A percentile compares a stretch with the other conserved stretches of the same genome.
Conservation (phyloP, 2,113 vertebrate genomes). For the Oreotrochilus melanogaster region DNA sequence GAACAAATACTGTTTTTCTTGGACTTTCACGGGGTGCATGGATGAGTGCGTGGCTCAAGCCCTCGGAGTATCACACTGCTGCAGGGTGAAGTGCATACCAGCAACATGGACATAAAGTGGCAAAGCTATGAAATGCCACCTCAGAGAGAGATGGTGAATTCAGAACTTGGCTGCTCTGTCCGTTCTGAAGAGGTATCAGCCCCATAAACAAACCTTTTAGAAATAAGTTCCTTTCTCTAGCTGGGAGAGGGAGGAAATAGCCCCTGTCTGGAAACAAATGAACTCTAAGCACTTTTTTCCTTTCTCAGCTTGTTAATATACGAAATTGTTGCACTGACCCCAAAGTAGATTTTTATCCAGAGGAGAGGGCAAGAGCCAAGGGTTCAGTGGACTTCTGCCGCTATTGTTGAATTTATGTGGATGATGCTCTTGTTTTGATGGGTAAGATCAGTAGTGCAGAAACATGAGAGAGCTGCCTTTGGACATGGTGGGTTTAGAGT, state of each 20-base stretch:
- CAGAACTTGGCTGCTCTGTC: background rate
- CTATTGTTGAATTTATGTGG: background rate
- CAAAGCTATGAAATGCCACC: background rate
- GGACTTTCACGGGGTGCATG: background rate
- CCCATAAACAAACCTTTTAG: background rate
- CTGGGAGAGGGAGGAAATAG: background rate
- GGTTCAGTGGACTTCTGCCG: background rate
- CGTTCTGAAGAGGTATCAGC: background rate
- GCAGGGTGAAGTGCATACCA: background rate
- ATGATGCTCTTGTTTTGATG: background rate
- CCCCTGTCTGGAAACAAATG: background rate
- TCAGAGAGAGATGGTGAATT: background rate
- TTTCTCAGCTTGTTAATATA: background rate
- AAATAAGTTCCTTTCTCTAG: background rate
- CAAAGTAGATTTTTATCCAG: background rate
- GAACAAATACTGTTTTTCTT: constrained; percentile 1
- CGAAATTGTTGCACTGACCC: background rate
- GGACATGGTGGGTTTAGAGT: background rate
- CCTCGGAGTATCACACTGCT: background rate
- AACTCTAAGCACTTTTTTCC: background rate
- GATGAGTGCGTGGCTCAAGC: background rate
- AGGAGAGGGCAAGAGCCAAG: background rate
- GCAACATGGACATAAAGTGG: background rate
- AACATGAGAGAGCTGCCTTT: background rate
- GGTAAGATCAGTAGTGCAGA: background rate